phyloP scores from a whole-genome alignment of 2,888 invertebrate genomes.

The Mythimna ferrago region DNA sequence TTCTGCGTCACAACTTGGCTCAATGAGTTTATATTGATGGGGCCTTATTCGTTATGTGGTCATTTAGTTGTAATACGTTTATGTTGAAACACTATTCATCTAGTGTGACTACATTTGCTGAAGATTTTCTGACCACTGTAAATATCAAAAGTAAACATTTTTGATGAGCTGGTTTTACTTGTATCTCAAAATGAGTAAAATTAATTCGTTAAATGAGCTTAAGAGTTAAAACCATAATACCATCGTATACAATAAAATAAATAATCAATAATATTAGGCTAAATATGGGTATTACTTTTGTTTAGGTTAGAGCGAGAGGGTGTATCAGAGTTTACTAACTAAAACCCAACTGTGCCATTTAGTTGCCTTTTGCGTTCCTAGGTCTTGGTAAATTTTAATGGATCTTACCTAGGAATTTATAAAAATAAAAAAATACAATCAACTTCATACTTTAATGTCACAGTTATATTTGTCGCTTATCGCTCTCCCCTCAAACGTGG shows the following conservation, averaged over 20 bases:
- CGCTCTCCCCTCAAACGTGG: conserved; percentile 36
- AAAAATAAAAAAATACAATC: background rate
- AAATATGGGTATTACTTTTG: background rate
- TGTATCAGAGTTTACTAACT: no score
- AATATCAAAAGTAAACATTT: background rate
- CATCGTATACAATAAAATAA: no score
- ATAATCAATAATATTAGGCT: background rate
- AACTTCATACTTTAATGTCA: background rate
- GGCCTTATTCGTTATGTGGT: no score
- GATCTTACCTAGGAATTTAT: background rate
- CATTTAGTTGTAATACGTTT: background rate
- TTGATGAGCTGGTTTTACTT: background rate
- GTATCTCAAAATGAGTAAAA: background rate
- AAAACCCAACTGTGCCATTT: no score
- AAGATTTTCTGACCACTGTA: background rate
- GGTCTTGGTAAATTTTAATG: no score
- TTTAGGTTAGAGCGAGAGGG: no score
- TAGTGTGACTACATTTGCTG: background rate
- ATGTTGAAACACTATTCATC: background rate
- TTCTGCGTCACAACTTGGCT: background rate
- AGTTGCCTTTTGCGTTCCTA: no score
- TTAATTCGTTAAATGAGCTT: background rate
- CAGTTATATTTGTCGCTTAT: conserved; percentile 17
- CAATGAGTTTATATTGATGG: background rate
- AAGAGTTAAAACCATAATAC: background rate